Conservation (phyloP, 2,888 invertebrate species). For the Axea sp. region DNA sequence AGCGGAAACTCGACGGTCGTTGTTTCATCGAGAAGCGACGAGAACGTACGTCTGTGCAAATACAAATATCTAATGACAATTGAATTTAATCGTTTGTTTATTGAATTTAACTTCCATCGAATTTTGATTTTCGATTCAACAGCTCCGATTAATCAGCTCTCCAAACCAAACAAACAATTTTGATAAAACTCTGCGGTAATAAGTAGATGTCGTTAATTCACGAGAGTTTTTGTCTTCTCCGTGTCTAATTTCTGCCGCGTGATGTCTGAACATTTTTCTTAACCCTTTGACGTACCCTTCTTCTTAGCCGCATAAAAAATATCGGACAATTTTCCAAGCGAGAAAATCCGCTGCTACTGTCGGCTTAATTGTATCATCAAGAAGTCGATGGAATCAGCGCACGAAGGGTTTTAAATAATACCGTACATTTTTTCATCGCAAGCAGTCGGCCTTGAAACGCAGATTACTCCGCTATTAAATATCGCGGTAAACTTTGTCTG, state of each 20-base stretch:
- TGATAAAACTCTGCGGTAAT: slow-evolving; percentile 35
- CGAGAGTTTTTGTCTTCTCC: slow-evolving; percentile 62
- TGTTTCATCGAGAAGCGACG: not conserved
- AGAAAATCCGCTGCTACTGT: slow-evolving; percentile 72
- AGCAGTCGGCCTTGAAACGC: slow-evolving; percentile 58
- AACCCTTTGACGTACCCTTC: slow-evolving; percentile 70
- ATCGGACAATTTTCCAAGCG: slow-evolving; percentile 78
- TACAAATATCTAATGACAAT: no score
- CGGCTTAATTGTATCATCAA: slow-evolving; percentile 79
- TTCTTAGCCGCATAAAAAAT: slow-evolving; percentile 75
- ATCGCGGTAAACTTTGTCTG: no score
- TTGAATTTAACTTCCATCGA: no score
- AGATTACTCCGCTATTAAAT: slow-evolving; percentile 9
- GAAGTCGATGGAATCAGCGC: slow-evolving; percentile 69
- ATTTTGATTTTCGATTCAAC: no score
- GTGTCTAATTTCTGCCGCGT: slow-evolving; percentile 71
- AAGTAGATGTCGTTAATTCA: slow-evolving; percentile 44
- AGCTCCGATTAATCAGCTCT: slow-evolving; percentile 16
- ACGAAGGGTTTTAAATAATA: slow-evolving; percentile 75
- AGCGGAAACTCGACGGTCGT: slow-evolving; percentile 2
- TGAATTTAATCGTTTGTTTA: no score
- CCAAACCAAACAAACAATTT: slow-evolving; percentile 2
- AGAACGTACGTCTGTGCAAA: no score
- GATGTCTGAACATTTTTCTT: slow-evolving; percentile 70
- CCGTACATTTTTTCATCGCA: slow-evolving; percentile 78